Percentiles rank a stretch among this genome's conserved stretches.
Conservation (phyloP, 1,140 invertebrate species). For the Scaptomyza montana region DNA sequence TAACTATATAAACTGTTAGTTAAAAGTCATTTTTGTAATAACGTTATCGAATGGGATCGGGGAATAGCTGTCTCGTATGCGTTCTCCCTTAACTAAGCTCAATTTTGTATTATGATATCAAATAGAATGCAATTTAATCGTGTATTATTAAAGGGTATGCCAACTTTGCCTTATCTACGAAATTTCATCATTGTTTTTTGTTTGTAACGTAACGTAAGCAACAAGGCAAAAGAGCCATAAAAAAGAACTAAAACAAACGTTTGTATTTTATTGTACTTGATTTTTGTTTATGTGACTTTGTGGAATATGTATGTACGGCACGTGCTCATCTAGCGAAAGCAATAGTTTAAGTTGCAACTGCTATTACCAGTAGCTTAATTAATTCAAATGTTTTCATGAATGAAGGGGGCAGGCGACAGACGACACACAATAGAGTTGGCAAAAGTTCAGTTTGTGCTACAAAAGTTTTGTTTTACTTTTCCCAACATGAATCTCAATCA, state of each 20-base stretch:
- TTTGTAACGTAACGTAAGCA: slow-evolving; percentile 32
- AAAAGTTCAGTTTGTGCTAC: neutral
- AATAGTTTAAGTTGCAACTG: slow-evolving; percentile 51
- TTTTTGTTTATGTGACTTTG: slow-evolving; percentile 50
- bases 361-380: slow-evolving; percentile 62
- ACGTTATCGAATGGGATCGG: no score
- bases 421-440: neutral
- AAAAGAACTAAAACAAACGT: slow-evolving; percentile 24
- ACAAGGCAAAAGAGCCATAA: slow-evolving; percentile 7
- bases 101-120: no score
- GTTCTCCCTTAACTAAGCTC: no score
- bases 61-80: no score
- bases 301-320: slow-evolving; percentile 38
- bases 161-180: no score
- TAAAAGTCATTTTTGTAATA: no score
- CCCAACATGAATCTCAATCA: slow-evolving; percentile 4
- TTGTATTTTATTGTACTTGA: slow-evolving; percentile 16
- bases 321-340: slow-evolving; percentile 39
- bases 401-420: neutral
- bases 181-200: no score
- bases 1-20: no score
- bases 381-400: slow-evolving; percentile 53
- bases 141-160: no score
- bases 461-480: neutral
- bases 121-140: no score